Conservation (phyloP, 1,140 invertebrate genomes). For the Papilio aristodemus region DNA sequence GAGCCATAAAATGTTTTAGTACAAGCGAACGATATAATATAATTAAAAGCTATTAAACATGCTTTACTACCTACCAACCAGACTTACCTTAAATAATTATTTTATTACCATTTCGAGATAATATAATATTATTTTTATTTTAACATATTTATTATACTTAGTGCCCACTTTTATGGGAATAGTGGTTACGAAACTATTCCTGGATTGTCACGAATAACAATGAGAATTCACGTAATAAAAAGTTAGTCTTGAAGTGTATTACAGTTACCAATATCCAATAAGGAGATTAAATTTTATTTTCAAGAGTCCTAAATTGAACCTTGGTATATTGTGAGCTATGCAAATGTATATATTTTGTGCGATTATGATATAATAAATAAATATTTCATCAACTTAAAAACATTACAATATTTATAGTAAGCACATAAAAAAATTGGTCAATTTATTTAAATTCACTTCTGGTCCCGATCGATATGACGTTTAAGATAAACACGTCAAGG, state of each 20-base stretch:
- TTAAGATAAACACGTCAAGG: constrained; percentile 20
- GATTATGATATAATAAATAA: neutral
- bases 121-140: neutral
- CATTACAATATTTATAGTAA: neutral
- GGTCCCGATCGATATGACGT: neutral
- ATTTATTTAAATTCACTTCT: constrained; percentile 4
- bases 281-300: too few relatives aligned
- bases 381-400: neutral
- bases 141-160: neutral
- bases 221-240: neutral
- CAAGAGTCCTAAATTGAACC: too few relatives aligned
- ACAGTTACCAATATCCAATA: too few relatives aligned
- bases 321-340: neutral
- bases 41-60: constrained; percentile 17
- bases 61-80: constrained; percentile 12
- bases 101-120: neutral
- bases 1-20: constrained; percentile 32
- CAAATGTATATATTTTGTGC: neutral
- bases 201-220: too few relatives aligned
- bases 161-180: neutral
- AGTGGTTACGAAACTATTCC: neutral
- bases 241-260: neutral
- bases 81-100: constrained; percentile 7
- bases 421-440: neutral
- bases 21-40: constrained; percentile 28